Conservation (phyloP, 2,797 vertebrate genomes). For the Mastacembelus armatus region DNA sequence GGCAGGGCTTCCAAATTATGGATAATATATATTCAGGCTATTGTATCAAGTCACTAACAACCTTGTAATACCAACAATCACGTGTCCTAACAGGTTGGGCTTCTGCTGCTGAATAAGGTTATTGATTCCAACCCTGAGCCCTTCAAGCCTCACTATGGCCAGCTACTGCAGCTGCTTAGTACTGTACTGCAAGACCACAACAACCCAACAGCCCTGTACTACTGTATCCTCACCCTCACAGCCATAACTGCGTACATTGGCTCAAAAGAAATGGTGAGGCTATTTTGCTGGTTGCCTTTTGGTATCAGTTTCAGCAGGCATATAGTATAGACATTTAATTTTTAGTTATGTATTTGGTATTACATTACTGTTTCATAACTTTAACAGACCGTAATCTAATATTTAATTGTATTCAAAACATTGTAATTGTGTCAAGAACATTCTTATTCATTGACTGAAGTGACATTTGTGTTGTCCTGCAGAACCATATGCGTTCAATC, state of each 20-base stretch:
- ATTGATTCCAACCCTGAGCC: constrained; percentile 87
- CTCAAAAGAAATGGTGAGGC: constrained; percentile 87
- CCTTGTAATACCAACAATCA: too few species aligned
- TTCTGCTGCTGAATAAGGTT: constrained; percentile 89
- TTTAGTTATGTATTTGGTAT: neutral
- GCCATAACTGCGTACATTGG: constrained; percentile 82
- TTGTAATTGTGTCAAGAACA: neutral
- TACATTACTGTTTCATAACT: neutral
- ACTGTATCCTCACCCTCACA: constrained; percentile 88
- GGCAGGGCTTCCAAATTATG: too few species aligned
- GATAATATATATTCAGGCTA: too few species aligned
- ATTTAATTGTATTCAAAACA: neutral
- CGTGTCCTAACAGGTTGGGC: constrained; percentile 80
- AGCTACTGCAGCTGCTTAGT: constrained; percentile 87
- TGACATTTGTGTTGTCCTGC: constrained; percentile 29
- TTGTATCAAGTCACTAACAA: too few species aligned
- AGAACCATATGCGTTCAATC: constrained; percentile 87
- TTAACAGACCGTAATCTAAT: neutral
- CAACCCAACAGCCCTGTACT: constrained; percentile 86
- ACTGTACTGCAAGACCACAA: constrained; percentile 82
- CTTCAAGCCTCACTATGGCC: constrained; percentile 86
- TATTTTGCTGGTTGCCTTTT: neutral
- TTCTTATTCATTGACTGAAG: neutral
- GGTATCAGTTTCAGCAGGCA: neutral
- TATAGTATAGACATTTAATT: neutral